These are phyloP conservation scores for Enteromius anoplus DNA, from an alignment of 2,797 vertebrate species.

Conservation along the genomic window DNA sequence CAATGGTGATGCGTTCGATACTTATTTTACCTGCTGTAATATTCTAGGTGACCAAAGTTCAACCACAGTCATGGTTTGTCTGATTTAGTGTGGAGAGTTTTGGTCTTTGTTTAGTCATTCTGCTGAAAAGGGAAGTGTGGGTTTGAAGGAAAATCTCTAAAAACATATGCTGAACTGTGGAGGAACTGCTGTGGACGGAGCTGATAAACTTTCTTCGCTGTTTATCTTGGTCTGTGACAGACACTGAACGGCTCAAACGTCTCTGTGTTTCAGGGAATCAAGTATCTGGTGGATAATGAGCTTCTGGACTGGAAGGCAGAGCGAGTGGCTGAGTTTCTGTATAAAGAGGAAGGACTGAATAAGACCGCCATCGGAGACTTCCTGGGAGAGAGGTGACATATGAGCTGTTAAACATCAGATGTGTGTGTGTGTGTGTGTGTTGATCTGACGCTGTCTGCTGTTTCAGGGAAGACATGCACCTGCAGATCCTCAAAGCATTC, in stretches of 20 bases:
- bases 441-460: neutral
- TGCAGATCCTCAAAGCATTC: conserved; percentile 89
- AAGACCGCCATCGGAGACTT: conserved; percentile 93
- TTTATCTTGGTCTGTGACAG: neutral
- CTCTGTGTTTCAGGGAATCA: conserved; percentile 80
- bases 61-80: neutral
- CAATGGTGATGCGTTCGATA: too few species aligned
- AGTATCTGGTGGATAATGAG: conserved; percentile 82
- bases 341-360: conserved; percentile 92
- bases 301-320: conserved; percentile 74
- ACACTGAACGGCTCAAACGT: neutral
- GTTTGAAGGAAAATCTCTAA: neutral
- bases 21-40: too few species aligned
- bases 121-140: conserved; percentile 9
- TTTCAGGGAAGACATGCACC: conserved; percentile 84
- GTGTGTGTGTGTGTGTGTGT: neutral
- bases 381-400: conserved; percentile 86
- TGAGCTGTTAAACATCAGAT: neutral
- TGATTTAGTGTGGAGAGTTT: neutral
- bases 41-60: neutral
- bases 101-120: neutral
- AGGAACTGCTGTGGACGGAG: neutral
- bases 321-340: conserved; percentile 87
- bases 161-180: neutral
- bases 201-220: neutral